Percentiles rank a stretch among this genome's conserved stretches.
Conservation (phyloP, 2,113 vertebrate species). For the Sinocyclocheilus anshuiensis region DNA sequence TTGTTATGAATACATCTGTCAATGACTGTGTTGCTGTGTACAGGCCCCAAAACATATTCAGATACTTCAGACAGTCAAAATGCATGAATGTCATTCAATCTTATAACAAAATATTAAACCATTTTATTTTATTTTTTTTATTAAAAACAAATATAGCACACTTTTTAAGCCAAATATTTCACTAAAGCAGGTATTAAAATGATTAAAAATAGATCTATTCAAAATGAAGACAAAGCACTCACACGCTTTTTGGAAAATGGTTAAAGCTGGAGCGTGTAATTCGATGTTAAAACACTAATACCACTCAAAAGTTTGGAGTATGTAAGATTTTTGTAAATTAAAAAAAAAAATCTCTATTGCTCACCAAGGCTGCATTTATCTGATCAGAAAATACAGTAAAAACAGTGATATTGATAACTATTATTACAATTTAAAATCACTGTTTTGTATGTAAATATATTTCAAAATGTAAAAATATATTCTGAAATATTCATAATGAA, state of each 20-base stretch:
- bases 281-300: background rate
- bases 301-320: background rate
- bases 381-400: background rate
- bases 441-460: background rate
- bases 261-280: background rate
- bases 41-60: no score
- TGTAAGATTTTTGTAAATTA: no score
- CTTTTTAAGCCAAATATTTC: background rate
- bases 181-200: background rate
- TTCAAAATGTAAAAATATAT: background rate
- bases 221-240: background rate
- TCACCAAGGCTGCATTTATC: background rate
- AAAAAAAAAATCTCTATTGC: background rate
- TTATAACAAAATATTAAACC: background rate
- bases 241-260: background rate
- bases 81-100: background rate
- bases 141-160: background rate
- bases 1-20: background rate
- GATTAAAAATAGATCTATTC: background rate
- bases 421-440: background rate
- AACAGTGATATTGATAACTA: background rate
- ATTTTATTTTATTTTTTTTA: background rate
- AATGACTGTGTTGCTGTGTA: background rate
- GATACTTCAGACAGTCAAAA: background rate
- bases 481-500: no score